Evolutionary conservation across 2,888 invertebrate genomes (phyloP), one percentile per base, ranked within the genome.

Genomic region (Dusona sp.): DNA sequence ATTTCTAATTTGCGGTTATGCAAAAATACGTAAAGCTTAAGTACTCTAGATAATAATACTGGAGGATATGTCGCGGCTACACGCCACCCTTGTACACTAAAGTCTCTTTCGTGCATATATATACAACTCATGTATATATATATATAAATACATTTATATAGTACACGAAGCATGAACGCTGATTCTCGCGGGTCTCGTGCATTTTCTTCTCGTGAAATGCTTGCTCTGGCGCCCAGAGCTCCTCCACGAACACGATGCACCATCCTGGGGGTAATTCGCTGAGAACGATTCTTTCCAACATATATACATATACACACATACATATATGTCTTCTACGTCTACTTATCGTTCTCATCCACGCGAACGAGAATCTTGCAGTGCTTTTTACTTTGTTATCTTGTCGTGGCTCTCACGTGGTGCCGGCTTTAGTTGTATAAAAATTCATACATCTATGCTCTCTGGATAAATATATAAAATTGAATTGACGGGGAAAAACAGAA

Each of bases 1-100:
- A 92, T 89, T 92, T 92, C 90, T 92, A 92, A 92, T 92, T 92
- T 91, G 92, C 88, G 89, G 90, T 91, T 91, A 92, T 91, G 92
- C 90, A 92, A 92, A 92, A 92, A 92, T 92, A 90, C 90, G 90
- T 90, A 89, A 90, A 90, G 89, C 90, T 90, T 90, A 91, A 92
- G 91, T 88, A 92, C 89, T 87, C 82, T 75, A 88, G 90, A 89
- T 89, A 87, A 92, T 92, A 92, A 90, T 91, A 91, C 87, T 87
- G 87, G 29, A 77, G 73, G 79, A 80, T 57, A 68, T 78, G 72
- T 83, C 80, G 80, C 48, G 73, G 67, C 79, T 64, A 57, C 73
- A 45, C 72, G 79, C 57, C 79, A 65, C 57, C 67, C 51, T 54
- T 64, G 45, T n/a, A 38, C 68, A 57, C 68, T 42, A 68, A 42